A percentile compares a stretch with the other conserved stretches of the same genome.
Evolutionary conservation across 2,113 vertebrate genomes (phyloP).

Genomic region (Peromyscus maniculatus): DNA sequence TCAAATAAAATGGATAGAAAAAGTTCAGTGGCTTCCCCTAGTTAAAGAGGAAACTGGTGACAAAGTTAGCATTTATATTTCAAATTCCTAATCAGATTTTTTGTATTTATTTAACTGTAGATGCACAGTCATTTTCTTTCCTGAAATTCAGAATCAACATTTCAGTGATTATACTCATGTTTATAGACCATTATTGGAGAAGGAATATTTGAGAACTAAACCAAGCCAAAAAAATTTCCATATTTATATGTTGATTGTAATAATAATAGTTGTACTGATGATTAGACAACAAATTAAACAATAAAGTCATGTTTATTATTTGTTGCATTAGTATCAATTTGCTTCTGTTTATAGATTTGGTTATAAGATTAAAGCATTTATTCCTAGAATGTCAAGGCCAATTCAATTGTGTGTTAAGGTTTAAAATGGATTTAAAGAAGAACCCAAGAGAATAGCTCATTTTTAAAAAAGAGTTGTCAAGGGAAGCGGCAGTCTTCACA

Average conservation of each 20-base stretch:
- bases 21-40: not conserved
- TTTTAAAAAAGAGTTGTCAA: constrained; percentile 55
- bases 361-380: not conserved
- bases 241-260: not conserved
- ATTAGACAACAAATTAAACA: not conserved
- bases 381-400: not conserved
- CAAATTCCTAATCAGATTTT: constrained; percentile 29
- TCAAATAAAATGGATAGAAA: constrained; percentile 17
- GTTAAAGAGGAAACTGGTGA: not conserved
- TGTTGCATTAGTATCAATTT: constrained; percentile 41
- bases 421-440: constrained; percentile 48
- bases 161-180: not conserved
- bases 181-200: not conserved
- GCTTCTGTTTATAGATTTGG: constrained; percentile 3
- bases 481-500: not conserved
- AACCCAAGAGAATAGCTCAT: not conserved
- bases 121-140: not conserved
- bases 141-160: not conserved
- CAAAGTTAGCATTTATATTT: constrained; percentile 53
- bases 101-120: not conserved
- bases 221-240: not conserved
- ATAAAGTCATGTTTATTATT: not conserved
- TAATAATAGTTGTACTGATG: not conserved
- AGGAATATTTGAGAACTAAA: not conserved
- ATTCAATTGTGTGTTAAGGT: constrained; percentile 6